Conservation (phyloP, 2,113 vertebrate genomes). For the Corvus moneduloides region DNA sequence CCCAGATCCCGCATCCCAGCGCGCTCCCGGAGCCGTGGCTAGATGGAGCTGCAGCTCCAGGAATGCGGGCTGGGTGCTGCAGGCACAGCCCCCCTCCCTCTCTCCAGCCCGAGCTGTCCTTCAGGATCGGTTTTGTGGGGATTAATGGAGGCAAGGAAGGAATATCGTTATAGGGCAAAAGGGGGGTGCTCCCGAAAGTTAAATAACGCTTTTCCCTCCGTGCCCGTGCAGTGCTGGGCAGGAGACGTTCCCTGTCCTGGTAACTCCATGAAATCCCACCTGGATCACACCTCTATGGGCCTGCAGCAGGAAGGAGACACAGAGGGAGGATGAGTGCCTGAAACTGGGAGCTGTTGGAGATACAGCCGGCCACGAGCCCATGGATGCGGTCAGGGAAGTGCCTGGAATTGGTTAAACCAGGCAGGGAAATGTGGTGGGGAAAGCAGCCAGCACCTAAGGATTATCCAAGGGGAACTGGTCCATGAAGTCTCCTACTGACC, state of each 20-base stretch:
- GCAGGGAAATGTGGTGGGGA: fast-evolving
- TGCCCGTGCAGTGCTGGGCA: neutral
- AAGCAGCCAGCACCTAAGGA: neutral
- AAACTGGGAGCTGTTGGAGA: fast-evolving
- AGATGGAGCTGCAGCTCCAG: conserved; percentile 75
- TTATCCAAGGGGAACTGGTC: neutral
- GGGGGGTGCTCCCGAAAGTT: neutral
- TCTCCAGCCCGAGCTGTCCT: neutral
- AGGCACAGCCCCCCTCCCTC: neutral
- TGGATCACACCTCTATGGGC: neutral
- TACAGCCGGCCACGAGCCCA: fast-evolving
- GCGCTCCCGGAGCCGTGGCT: neutral
- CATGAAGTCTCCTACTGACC: fast-evolving
- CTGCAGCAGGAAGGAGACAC: neutral
- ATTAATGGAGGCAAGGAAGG: neutral
- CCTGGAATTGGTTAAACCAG: neutral
- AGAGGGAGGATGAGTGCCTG: neutral
- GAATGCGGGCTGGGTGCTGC: conserved; percentile 5
- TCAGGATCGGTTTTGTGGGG: neutral
- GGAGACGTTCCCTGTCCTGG: neutral
- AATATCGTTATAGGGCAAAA: neutral
- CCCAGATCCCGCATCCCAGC: fast-evolving
- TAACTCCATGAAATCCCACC: fast-evolving
- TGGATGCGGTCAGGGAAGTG: fast-evolving
- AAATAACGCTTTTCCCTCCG: fast-evolving